These are phyloP conservation scores for Nephrotoma appendiculata DNA, from an alignment of 2,888 invertebrate genomes.

Conservation along the genomic window DNA sequence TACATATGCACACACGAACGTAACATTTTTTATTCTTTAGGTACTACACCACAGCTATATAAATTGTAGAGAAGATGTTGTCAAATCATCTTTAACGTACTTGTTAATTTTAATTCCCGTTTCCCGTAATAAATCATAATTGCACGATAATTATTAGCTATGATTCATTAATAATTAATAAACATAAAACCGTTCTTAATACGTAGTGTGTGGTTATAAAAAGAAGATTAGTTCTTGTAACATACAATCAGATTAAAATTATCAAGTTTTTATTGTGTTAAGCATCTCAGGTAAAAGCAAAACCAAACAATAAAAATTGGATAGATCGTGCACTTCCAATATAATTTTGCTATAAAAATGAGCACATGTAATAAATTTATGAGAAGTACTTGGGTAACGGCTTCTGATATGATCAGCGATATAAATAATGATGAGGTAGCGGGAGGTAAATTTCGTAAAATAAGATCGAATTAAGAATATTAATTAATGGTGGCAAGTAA, in stretches of 20 bases:
- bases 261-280: background rate
- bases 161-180: background rate
- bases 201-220: background rate
- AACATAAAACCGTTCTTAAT: background rate
- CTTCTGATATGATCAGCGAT: background rate
- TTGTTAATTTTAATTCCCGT: background rate
- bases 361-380: background rate
- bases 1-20: background rate
- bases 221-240: background rate
- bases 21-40: background rate
- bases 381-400: background rate
- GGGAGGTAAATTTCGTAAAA: background rate
- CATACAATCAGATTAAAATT: background rate
- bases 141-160: background rate
- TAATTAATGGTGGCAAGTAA: background rate
- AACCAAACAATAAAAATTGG: background rate
- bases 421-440: background rate
- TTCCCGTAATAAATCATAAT: background rate
- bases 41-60: too few species aligned
- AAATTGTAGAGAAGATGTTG: background rate
- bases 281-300: background rate
- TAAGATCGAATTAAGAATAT: background rate
- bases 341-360: background rate
- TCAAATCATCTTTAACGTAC: background rate
- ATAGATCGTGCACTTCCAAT: background rate